Percentiles rank a stretch among this genome's conserved stretches.
Evolutionary conservation across 2,113 vertebrate genomes (phyloP).

Genomic region (Microcebus jonahi): DNA sequence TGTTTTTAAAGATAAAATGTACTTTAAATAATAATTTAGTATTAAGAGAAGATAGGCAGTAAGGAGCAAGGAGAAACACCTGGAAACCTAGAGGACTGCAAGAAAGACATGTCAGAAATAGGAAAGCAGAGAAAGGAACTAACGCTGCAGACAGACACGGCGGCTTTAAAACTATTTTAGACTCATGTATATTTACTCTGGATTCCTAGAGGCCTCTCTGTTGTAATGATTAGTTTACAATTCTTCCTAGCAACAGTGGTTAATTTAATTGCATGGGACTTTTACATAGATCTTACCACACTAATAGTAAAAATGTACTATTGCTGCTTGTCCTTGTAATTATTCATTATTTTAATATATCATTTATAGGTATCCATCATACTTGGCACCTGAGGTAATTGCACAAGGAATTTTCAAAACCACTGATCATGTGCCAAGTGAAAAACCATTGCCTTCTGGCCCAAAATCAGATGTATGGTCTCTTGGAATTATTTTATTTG

Average conservation of each 20-base stretch:
- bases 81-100: neutral
- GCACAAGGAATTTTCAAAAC: slow-evolving; percentile 92
- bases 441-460: slow-evolving; percentile 91
- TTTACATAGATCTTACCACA: neutral
- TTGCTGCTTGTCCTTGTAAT: neutral
- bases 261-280: neutral
- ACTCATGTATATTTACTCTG: neutral
- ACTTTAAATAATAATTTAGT: neutral
- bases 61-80: neutral
- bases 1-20: neutral
- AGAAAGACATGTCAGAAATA: neutral
- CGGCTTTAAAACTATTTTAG: neutral
- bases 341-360: slow-evolving; percentile 38
- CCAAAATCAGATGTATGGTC: slow-evolving; percentile 98
- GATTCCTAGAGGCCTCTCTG: neutral
- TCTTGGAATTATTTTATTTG: slow-evolving; percentile 95
- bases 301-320: neutral
- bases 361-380: slow-evolving; percentile 94
- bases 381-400: slow-evolving; percentile 97
- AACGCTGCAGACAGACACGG: neutral
- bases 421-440: slow-evolving; percentile 87
- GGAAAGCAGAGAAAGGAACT: neutral
- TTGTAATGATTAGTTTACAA: neutral
- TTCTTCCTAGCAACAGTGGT: neutral
- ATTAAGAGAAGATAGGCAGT: neutral